These are phyloP conservation scores for Tribolium freemani DNA, from an alignment of 2,888 invertebrate genomes.

Conservation along the genomic window DNA sequence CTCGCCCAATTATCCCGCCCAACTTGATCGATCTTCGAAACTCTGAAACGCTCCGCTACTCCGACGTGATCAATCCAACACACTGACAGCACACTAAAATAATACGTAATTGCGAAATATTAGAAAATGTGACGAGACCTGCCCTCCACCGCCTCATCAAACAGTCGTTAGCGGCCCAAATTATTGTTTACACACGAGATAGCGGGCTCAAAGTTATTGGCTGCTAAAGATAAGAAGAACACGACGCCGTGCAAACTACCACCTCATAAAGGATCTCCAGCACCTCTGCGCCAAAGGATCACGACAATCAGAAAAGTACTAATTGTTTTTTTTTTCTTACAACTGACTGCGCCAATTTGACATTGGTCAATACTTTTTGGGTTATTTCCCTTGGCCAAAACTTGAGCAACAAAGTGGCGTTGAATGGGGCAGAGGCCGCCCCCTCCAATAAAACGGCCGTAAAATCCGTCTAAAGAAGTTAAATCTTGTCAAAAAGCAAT, in stretches of 20 bases:
- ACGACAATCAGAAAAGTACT: no score
- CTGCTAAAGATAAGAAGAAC: slow-evolving; percentile 28
- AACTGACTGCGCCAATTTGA: no score
- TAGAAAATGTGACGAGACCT: slow-evolving; percentile 11
- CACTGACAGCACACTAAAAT: slow-evolving; percentile 22
- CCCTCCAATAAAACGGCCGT: slow-evolving; percentile 30
- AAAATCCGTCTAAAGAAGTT: slow-evolving; percentile 25
- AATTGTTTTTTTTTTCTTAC: no score
- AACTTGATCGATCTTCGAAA: slow-evolving; percentile 21
- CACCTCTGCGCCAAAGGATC: no score
- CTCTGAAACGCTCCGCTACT: slow-evolving; percentile 4
- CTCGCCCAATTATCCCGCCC: slow-evolving; percentile 31
- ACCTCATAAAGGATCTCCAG: slow-evolving; percentile 15
- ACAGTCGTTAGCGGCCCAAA: slow-evolving; percentile 33
- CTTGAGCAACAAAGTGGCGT: neutral
- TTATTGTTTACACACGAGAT: slow-evolving; percentile 33
- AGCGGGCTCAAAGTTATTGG: slow-evolving; percentile 28
- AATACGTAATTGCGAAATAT: slow-evolving; percentile 20
- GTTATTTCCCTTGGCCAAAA: neutral
- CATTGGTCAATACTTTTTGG: no score
- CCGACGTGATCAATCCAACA: slow-evolving; percentile 20
- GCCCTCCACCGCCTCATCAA: slow-evolving; percentile 10
- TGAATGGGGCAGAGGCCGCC: neutral
- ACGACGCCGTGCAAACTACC: slow-evolving; percentile 25
- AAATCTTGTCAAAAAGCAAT: slow-evolving; percentile 33